Base-by-base conservation (phyloP, 2,797 vertebrate genomes). In the Prunella strophiata region DNA sequence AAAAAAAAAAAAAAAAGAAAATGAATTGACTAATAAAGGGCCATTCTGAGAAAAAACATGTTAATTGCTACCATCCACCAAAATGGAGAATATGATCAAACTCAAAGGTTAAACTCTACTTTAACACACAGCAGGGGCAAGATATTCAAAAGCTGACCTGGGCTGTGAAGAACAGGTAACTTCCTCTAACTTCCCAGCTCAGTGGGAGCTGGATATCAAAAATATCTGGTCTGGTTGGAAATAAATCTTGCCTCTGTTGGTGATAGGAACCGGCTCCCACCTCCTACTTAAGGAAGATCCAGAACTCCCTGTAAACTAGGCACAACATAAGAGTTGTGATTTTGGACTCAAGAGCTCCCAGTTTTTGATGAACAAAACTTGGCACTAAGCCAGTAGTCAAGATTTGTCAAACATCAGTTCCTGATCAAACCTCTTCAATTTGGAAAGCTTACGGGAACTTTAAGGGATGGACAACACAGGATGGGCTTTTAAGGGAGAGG, bases 21-120 rank as follows among this genome's bases (percentile, higher is more conserved):
- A 59, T 3, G 5, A 59, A 58, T 5, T 74, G 20, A 75, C 7
- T 25, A 63, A 47, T 43, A 82, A 55, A 57, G 15, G 6, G 72
- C 55, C 5, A 43, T 55, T 71, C 15, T 63, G 22, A 75, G 19
- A 36, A 71, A 81, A 52, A 81, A 21, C 19, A 26, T 13, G 3
- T 42, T 77, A 18, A 66, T 13, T 0, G 0, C 9, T 63, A 19
- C 13, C 2, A 3, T 57, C 57, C 25, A 55, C 8, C 15, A 55
- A 45, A 65, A 59, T 2, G 5, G 11, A 62, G 17, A 88, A 38
- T 6, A 45, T 3, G 9, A 63, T 47, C 20, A 68, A 30, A 82
- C 21, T 63, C 36, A 59, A 38, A 8, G 7, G 6, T 9, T 47
- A 67, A 88, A 74, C 34, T 43, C 27, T 72, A 27, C 17, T 89